Percentiles rank a stretch among this genome's conserved stretches.
phyloP scores from a whole-genome alignment of 2,888 invertebrate genomes.

The Eubasilissa splendida region DNA sequence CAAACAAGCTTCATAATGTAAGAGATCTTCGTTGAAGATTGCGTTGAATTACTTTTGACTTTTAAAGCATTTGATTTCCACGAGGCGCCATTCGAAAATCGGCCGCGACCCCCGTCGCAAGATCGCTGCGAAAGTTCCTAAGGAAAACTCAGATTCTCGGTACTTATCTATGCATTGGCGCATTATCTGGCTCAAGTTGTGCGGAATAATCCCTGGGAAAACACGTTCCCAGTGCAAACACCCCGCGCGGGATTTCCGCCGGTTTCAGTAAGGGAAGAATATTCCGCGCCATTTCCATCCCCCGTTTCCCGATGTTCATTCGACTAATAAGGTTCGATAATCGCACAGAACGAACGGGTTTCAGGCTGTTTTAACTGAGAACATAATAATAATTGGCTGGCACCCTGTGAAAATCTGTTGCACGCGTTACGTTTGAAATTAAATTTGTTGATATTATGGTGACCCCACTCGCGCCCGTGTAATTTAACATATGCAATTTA shows the following conservation, averaged over 20 bases:
- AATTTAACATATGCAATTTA: too few species aligned
- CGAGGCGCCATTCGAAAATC: slow-evolving; percentile 26
- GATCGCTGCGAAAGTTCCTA: slow-evolving; percentile 44
- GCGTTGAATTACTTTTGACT: too few species aligned
- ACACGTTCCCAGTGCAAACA: slow-evolving; percentile 38
- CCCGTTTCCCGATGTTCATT: background rate
- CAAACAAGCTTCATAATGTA: too few species aligned
- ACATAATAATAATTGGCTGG: too few species aligned
- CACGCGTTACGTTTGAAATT: too few species aligned
- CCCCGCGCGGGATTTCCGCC: background rate
- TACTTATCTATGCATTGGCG: slow-evolving; percentile 54
- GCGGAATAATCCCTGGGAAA: slow-evolving; percentile 53
- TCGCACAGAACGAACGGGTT: background rate
- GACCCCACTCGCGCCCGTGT: too few species aligned
- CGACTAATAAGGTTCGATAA: background rate
- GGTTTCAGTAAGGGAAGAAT: background rate
- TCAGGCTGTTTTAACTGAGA: too few species aligned
- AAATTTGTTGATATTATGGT: too few species aligned
- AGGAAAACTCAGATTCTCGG: slow-evolving; percentile 45
- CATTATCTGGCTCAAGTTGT: slow-evolving; percentile 52
- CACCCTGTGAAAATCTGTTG: too few species aligned
- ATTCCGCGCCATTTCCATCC: background rate
- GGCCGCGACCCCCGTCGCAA: slow-evolving; percentile 20
- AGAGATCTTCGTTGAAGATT: too few species aligned
- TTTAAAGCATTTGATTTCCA: background rate